phyloP scores from a whole-genome alignment of 2,797 vertebrate genomes.

The Acanthornis magna region DNA sequence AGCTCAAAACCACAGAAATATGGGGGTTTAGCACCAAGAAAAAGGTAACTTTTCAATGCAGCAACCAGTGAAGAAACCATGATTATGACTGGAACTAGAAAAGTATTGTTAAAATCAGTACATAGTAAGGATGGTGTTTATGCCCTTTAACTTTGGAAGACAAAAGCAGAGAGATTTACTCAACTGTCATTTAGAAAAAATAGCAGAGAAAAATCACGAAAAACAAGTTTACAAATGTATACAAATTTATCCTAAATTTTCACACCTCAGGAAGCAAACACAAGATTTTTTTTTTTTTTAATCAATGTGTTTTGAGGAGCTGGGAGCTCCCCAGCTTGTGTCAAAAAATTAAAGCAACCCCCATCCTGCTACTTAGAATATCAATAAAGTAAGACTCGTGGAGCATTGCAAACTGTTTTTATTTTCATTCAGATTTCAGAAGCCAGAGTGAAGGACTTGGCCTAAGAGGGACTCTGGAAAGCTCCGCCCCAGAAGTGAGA shows the following conservation, averaged over 20 bases:
- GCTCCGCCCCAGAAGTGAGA: background rate
- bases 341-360: background rate
- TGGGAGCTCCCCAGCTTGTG: background rate
- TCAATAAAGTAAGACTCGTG: background rate
- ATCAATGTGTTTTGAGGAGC: background rate
- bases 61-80: background rate
- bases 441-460: background rate
- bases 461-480: background rate
- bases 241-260: background rate
- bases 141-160: background rate
- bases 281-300: too few species aligned
- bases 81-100: background rate
- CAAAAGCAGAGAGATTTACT: background rate
- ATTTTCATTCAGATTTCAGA: background rate
- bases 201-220: background rate
- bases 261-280: background rate
- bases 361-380: background rate
- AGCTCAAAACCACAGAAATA: background rate
- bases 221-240: background rate
- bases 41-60: background rate
- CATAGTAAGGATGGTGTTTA: background rate
- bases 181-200: background rate
- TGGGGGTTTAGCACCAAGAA: background rate
- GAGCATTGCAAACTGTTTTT: background rate
- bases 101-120: background rate